These are phyloP conservation scores for Tineola bisselliella DNA, from an alignment of 2,888 invertebrate species.

Conservation along the genomic window DNA sequence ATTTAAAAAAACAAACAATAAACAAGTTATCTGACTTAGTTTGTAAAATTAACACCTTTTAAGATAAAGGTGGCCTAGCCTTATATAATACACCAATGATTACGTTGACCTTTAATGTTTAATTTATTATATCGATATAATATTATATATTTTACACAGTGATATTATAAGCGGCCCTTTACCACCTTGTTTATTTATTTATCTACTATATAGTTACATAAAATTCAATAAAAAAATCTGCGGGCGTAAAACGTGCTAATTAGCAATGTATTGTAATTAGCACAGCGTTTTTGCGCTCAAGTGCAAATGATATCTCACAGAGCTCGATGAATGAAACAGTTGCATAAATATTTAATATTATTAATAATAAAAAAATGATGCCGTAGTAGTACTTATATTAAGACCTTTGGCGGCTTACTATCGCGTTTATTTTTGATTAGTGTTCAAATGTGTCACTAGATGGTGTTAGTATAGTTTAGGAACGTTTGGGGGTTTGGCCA, in stretches of 20 bases:
- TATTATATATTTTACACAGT: background rate
- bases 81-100: background rate
- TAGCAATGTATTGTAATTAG: background rate
- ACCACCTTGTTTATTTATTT: too few relatives aligned
- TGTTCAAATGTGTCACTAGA: too few relatives aligned
- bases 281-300: background rate
- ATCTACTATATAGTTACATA: background rate
- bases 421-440: too few relatives aligned
- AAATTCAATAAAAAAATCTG: background rate
- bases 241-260: background rate
- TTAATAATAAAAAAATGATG: too few relatives aligned
- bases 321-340: background rate
- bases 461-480: too few relatives aligned
- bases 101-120: background rate
- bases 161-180: too few relatives aligned
- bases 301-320: background rate
- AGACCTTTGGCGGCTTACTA: too few relatives aligned
- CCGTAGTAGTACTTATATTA: too few relatives aligned
- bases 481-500: too few relatives aligned
- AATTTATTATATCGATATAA: background rate
- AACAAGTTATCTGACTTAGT: background rate
- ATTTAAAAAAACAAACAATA: background rate
- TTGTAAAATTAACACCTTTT: background rate
- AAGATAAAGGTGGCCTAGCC: background rate
- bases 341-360: background rate